Evolutionary conservation across 1,140 invertebrate genomes (phyloP).

Genomic region (Listronotus oregonensis): DNA sequence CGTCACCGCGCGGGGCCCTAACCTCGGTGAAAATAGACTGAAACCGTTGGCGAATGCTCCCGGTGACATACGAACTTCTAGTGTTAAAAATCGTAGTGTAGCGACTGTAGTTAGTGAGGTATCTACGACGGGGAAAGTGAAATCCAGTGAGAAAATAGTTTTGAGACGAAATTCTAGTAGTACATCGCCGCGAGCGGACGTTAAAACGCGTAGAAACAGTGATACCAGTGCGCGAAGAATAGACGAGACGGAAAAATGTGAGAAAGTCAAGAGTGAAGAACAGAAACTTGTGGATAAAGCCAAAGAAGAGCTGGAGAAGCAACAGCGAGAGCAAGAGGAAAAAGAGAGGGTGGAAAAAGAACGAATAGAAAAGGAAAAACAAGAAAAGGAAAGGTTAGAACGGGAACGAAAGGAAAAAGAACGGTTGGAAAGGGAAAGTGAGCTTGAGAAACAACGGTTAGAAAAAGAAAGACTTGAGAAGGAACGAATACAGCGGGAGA

Average conservation of each 20-base stretch:
- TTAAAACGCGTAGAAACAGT: conserved; percentile 54
- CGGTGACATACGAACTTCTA: conserved; percentile 57
- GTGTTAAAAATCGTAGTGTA: conserved; percentile 54
- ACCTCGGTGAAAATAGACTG: conserved; percentile 53
- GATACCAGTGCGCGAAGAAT: conserved; percentile 48
- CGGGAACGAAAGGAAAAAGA: conserved; percentile 49
- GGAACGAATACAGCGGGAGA: conserved; percentile 45
- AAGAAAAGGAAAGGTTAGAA: conserved; percentile 52
- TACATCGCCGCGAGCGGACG: conserved; percentile 47
- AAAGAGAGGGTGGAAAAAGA: conserved; percentile 55
- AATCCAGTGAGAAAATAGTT: conserved; percentile 45
- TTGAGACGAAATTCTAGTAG: conserved; percentile 45
- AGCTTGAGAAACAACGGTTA: conserved; percentile 51
- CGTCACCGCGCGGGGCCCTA: conserved; percentile 38
- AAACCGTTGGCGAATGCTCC: conserved; percentile 52
- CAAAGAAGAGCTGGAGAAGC: conserved; percentile 59
- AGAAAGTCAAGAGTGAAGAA: conserved; percentile 52
- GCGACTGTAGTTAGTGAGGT: conserved; percentile 35
- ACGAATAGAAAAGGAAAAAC: conserved; percentile 54
- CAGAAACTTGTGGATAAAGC: conserved; percentile 53
- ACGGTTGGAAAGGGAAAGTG: conserved; percentile 40
- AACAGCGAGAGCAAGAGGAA: conserved; percentile 52
- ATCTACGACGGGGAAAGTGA: conserved; percentile 22
- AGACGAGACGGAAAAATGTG: conserved; percentile 39
- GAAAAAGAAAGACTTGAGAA: conserved; percentile 47